These are phyloP conservation scores for Montipora capitata DNA, from an alignment of 92 coral and sea anemone species.

Conservation along the genomic window DNA sequence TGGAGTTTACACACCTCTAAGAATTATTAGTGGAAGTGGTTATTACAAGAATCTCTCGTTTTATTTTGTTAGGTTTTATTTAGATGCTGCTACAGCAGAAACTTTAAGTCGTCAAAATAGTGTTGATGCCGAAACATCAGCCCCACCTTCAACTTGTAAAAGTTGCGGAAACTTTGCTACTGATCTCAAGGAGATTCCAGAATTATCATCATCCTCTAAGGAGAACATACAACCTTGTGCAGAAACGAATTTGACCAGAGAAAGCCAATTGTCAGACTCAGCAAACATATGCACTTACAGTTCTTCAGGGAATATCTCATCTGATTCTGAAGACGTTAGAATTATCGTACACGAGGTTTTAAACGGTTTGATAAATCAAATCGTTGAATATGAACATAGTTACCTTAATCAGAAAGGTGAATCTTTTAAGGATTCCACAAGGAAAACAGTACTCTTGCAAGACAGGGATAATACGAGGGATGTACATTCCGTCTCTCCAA, in stretches of 20 bases:
- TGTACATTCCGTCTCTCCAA: constrained; percentile 56
- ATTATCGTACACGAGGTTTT: constrained; percentile 47
- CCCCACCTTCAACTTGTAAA: background rate
- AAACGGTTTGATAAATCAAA: constrained; percentile 65
- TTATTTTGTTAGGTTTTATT: constrained; percentile 65
- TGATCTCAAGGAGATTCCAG: constrained; percentile 14
- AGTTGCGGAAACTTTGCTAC: constrained; percentile 15
- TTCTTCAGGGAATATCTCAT: background rate
- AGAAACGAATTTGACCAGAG: background rate
- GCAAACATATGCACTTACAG: constrained; percentile 5
- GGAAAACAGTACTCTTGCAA: background rate
- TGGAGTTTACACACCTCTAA: no score
- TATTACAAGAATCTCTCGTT: no score
- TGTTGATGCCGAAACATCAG: constrained; percentile 50
- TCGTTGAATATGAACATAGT: constrained; percentile 9
- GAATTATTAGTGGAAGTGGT: no score
- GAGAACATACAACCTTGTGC: background rate
- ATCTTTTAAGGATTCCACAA: background rate
- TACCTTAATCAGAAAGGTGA: background rate
- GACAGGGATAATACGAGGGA: constrained; percentile 2
- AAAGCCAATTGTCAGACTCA: background rate
- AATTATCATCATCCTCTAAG: constrained; percentile 9
- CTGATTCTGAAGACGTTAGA: constrained; percentile 56
- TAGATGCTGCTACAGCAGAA: constrained; percentile 84
- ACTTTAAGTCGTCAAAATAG: constrained; percentile 89